phyloP scores from a whole-genome alignment of 2,113 vertebrate genomes.

The Dromaius novaehollandiae region DNA sequence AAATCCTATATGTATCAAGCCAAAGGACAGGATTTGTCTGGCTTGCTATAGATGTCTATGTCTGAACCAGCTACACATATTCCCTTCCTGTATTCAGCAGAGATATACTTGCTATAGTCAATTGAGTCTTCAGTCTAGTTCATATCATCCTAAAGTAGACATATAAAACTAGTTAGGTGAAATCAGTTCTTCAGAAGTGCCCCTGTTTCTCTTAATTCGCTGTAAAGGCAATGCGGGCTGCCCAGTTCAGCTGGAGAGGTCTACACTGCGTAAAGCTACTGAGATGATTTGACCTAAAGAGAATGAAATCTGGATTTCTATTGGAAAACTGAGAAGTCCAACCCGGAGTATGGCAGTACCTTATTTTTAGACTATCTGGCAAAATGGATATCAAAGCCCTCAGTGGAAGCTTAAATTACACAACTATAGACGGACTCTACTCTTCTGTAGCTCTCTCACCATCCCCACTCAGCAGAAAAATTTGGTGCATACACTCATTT shows the following conservation, averaged over 20 bases:
- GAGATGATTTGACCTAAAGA: background rate
- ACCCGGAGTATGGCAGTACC: background rate
- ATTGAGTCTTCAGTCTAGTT: rapidly evolving
- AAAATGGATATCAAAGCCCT: background rate
- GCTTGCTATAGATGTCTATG: background rate
- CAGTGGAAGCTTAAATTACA: background rate
- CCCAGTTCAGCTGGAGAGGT: background rate
- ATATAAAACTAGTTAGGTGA: background rate
- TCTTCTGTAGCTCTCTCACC: background rate
- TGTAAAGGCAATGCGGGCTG: background rate
- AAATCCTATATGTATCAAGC: background rate
- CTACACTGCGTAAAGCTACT: background rate
- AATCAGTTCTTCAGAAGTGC: background rate
- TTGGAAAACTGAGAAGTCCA: background rate
- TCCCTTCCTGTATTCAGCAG: background rate
- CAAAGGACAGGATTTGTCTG: background rate
- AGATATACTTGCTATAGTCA: background rate
- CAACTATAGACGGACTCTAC: background rate
- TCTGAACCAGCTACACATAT: background rate
- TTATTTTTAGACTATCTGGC: background rate
- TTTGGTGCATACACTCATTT: background rate
- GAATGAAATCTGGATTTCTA: background rate
- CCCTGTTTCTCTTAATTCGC: background rate
- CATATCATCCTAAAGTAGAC: background rate
- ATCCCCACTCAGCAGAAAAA: background rate